These are phyloP conservation scores for Fopius arisanus DNA, from an alignment of 1,140 invertebrate species.

Conservation along the genomic window DNA sequence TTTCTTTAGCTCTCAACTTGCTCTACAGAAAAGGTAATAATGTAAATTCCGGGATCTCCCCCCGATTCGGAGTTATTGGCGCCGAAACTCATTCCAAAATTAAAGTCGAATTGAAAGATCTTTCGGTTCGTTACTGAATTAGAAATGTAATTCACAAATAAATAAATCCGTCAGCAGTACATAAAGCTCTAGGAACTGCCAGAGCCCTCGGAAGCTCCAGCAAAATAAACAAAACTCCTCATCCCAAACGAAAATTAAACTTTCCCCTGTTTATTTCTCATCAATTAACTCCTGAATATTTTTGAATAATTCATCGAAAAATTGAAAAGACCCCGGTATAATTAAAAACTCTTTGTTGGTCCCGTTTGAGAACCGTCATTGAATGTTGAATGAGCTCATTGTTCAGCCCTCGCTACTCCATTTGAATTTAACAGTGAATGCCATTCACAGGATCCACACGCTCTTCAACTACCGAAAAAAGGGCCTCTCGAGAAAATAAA, in stretches of 20 bases:
- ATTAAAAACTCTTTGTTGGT: not conserved
- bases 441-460: conserved; percentile 41
- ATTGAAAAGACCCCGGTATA: not conserved
- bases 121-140: no score
- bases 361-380: not conserved
- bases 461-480: not conserved
- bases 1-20: no score
- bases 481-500: not conserved
- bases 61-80: no score
- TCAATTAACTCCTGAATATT: not conserved
- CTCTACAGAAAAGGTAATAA: no score
- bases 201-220: not conserved
- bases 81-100: no score
- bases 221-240: not conserved
- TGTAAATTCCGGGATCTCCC: no score
- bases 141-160: no score
- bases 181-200: no score
- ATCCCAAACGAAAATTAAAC: not conserved
- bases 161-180: not conserved
- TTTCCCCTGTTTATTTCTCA: not conserved
- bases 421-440: conserved; percentile 50
- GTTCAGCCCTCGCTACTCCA: conserved; percentile 41
- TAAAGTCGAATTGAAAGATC: no score
- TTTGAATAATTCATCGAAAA: not conserved
- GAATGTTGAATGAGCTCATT: conserved; percentile 50